Conservation (phyloP, 2,888 invertebrate species). For the Carabus problematicus region DNA sequence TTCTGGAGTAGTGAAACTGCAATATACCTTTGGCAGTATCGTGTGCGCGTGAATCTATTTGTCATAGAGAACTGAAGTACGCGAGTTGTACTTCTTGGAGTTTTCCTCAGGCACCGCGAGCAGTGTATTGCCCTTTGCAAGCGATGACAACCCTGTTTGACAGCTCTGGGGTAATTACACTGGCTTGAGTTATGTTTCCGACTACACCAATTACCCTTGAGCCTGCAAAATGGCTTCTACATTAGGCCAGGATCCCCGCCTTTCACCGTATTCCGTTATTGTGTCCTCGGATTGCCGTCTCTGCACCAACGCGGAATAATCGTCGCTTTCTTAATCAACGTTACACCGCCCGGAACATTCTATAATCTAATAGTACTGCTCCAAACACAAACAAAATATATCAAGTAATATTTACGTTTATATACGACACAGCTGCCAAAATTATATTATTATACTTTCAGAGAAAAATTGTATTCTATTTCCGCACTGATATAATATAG, state of each 20-base stretch:
- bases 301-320: constrained; percentile 1
- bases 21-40: constrained; percentile 29
- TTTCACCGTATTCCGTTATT: not conserved
- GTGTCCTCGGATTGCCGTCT: not conserved
- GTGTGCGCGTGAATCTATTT: constrained; percentile 18
- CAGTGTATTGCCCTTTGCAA: constrained; percentile 54
- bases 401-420: no score
- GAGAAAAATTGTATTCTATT: no score
- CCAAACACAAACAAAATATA: no score
- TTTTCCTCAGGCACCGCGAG: constrained; percentile 16
- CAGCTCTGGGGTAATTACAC: constrained; percentile 59
- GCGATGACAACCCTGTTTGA: constrained; percentile 59
- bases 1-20: constrained; percentile 9
- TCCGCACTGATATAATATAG: no score
- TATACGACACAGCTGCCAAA: no score
- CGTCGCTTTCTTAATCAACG: constrained; percentile 8
- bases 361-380: no score
- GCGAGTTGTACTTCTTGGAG: constrained; percentile 26
- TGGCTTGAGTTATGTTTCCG: constrained; percentile 58
- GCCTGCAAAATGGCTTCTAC: constrained; percentile 37
- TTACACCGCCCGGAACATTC: constrained; percentile 2
- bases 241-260: not conserved
- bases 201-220: constrained; percentile 57
- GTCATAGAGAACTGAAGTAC: constrained; percentile 27
- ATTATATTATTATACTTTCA: no score